Evolutionary conservation across 2,888 invertebrate species (phyloP), one percentile per base, ranked within the genome.

Genomic region (Scaptomyza parva): DNA sequence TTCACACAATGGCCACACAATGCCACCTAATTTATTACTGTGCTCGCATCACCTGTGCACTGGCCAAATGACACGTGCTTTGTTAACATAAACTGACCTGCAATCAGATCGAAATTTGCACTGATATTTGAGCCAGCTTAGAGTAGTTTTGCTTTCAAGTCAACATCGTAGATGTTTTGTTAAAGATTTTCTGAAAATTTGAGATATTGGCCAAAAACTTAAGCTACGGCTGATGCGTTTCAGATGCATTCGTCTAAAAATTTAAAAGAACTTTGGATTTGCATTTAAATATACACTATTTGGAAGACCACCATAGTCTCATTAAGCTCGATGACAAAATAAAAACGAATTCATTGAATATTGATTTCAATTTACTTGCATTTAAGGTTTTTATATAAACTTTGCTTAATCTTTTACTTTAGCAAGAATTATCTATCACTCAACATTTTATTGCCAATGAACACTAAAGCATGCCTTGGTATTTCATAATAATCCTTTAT

Each of bases 31-130:
- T 64, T 61, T 35, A 54, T 61, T 43, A 53, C 43, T 57, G 73
- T 65, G 58, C 54, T 65, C 51, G 68, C 71, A 68, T 80, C 83
- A 84, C 83, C 86, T 86, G 83, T 78, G 57, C 69, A 1, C 64
- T 50, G 35, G 30, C 68, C 60, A 63, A 59, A 61, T 80, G 72
- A 61, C 80, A 81, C 80, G 84, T 81, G 80, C 77, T 76, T 74
- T 81, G 76, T 55, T 60, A 47, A 63, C 40, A 47, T 48, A 51
- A 12, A 60, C 62, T 82, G 79, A 79, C 76, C 79, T 79, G 66
- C 37, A 33, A 50, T 41, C 22, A 57, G 55, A 48, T 12, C 39
- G 40, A 37, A 9, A 37, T 63, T 51, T 47, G 65, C 51, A 9
- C 59, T 41, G 66, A 54, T 44, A 70, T 74, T 45, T 53, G 59